These are phyloP conservation scores for Pteria penguin DNA, from an alignment of 2,888 invertebrate genomes.

Conservation along the genomic window DNA sequence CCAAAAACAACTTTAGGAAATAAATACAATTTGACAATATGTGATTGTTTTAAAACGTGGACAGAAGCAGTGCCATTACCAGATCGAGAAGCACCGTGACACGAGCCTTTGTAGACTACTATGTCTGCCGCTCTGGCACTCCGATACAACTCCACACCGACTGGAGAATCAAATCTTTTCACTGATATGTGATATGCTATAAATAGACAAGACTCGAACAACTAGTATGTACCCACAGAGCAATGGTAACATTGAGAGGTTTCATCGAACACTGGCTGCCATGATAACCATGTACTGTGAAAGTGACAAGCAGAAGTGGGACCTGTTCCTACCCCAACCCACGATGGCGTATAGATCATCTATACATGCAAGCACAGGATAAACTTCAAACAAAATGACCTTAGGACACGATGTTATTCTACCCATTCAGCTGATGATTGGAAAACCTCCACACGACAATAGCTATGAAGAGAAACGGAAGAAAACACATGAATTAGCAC, in stretches of 20 bases:
- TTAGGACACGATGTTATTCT: constrained; percentile 44
- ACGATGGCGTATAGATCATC: constrained; percentile 57
- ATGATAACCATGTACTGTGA: constrained; percentile 57
- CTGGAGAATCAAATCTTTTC: constrained; percentile 34
- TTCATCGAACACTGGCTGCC: constrained; percentile 53
- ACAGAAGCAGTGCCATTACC: constrained; percentile 45
- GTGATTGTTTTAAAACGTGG: constrained; percentile 44
- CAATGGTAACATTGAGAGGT: constrained; percentile 63
- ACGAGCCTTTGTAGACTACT: constrained; percentile 45
- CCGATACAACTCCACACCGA: constrained; percentile 49
- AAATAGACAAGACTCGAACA: constrained; percentile 42
- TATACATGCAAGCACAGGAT: constrained; percentile 45
- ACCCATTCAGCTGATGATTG: constrained; percentile 38
- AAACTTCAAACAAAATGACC: constrained; percentile 49
- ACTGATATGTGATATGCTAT: constrained; percentile 38
- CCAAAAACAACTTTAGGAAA: constrained; percentile 38
- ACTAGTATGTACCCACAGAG: constrained; percentile 32
- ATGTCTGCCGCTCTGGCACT: constrained; percentile 48
- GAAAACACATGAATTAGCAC: background rate
- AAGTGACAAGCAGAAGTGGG: constrained; percentile 61
- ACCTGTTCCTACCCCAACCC: constrained; percentile 52
- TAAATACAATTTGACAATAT: constrained; percentile 45
- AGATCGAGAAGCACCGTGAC: constrained; percentile 49
- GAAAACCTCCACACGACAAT: background rate
- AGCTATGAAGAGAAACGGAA: background rate